Evolutionary conservation across 2,888 invertebrate genomes (phyloP), one percentile per base, ranked within the genome.

Genomic region (Andrena chrysosceles): DNA sequence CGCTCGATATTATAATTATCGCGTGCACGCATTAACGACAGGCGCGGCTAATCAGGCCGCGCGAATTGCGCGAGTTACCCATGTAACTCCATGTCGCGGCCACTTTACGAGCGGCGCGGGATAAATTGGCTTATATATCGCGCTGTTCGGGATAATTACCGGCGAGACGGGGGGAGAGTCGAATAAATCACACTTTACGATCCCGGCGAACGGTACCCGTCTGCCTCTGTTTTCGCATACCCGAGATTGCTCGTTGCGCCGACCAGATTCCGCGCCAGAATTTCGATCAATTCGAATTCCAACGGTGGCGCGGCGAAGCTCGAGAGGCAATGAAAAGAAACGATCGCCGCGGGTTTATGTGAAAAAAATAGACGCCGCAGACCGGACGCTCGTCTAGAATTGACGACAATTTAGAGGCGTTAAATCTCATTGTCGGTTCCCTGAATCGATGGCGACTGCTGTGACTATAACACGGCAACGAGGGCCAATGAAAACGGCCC

Each of bases 121-220:
- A 90, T 90, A 90, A 91, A 91, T 92, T 91, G 89, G 85, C 88
- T 85, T 72, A 81, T 81, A 84, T 81, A 75, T 81, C 80, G 84
- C 83, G 54, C 72, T 69, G 68, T 74, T 54, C 72, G 69, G 85
- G 72, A 84, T 82, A 85, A 85, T 88, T 87, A 81, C 80, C 67
- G 74, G 26, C 77, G 79, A 79, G 81, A 76, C 75, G 84, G 75
- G 80, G 83, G 84, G 81, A 77, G 67, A 87, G 77, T 82, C 84
- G 87, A 89, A 92, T 92, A 92, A 92, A 93, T 93, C 91, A 92
- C 85, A 91, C 90, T 92, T 92, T 91, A 92, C 87, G 85, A 87
- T 84, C 81, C 76, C 85, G 84, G 76, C 68, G 79, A 72, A 60
- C 85, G 79, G 62, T 72, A 77, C 62, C 49, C 64, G 59, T 59